Base-by-base conservation (phyloP, 2,888 invertebrate species). In the Meteorus cinctellus region DNA sequence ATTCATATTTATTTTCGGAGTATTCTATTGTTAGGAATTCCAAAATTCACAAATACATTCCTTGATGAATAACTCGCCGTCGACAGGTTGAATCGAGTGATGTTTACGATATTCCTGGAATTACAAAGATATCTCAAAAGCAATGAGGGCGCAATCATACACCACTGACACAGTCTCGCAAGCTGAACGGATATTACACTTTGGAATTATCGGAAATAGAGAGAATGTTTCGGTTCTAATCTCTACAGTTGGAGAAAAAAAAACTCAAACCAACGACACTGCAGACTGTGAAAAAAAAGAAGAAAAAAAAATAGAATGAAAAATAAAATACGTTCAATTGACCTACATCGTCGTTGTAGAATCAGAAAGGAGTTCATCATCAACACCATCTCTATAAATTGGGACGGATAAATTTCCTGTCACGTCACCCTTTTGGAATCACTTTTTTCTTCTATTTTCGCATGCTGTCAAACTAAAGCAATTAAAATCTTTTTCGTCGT, bases 151-250 rank as follows among this genome's bases (percentile, higher is more conserved):
- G 19, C 19, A 19, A 55, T 55, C 27, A 62, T 12, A 41, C 62
- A 45, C 24, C 24, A 45, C 27, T 45, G 41, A 62, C 8, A 3
- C 31, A 34, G 5, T 62, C 5, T 45, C 62, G 29, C 55, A 19
- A 55, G n/a, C 6, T 19, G 19, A 72, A 63, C 72, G 72, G 72
- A 72, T 70, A 73, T 69, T 70, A 66, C 55, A 66, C 36, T 29
- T 48, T 29, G 66, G 16, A 70, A 59, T 60, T 65, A 70, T 70
- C 69, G 74, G 68, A 69, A 59, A 77, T 60, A 27, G 70, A 69
- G 45, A 71, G 51, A 60, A 66, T 29, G 29, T 45, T 14, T 12
- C n/a, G 45, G 6, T 63, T 71, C 51, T 63, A 63, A 63, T 63
- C 55, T 8, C n/a, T 3, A 4, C 8, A 41, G 19, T 19, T 4